Evolutionary conservation across 2,888 invertebrate genomes (phyloP).

Genomic region (Melanostoma scalare): DNA sequence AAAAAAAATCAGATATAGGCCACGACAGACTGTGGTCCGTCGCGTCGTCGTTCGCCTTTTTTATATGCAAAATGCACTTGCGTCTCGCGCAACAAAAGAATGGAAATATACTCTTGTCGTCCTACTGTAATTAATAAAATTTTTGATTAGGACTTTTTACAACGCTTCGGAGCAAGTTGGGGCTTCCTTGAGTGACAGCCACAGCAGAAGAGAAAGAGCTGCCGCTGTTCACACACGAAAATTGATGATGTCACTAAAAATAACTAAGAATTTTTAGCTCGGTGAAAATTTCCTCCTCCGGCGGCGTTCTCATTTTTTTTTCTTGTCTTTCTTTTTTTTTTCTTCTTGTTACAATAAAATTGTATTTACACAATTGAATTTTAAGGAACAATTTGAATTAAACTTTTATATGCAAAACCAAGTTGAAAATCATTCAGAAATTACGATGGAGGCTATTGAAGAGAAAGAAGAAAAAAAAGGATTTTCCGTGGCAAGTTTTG

Average conservation of each 20-base stretch:
- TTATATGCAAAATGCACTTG: constrained; percentile 32
- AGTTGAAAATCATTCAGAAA: constrained; percentile 55
- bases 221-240: constrained; percentile 56
- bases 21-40: constrained; percentile 34
- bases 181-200: constrained; percentile 70
- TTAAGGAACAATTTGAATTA: not conserved
- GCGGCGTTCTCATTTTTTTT: constrained; percentile 54
- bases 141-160: constrained; percentile 49
- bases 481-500: constrained; percentile 68
- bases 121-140: constrained; percentile 62
- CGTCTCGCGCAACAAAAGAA: constrained; percentile 46
- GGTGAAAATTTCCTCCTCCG: constrained; percentile 64
- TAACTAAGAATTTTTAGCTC: constrained; percentile 69
- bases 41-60: constrained; percentile 9
- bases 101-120: constrained; percentile 40
- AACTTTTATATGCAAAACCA: constrained; percentile 12
- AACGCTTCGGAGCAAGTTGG: constrained; percentile 27
- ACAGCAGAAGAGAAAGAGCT: constrained; percentile 54
- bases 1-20: constrained; percentile 51
- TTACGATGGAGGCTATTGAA: constrained; percentile 11
- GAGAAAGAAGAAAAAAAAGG: constrained; percentile 47
- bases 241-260: constrained; percentile 74
- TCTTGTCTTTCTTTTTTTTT: not conserved
- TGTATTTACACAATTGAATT: constrained; percentile 47
- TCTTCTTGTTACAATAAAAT: constrained; percentile 22